phyloP scores from a whole-genome alignment of 2,888 invertebrate genomes.

The Steinernema carpocapsae region DNA sequence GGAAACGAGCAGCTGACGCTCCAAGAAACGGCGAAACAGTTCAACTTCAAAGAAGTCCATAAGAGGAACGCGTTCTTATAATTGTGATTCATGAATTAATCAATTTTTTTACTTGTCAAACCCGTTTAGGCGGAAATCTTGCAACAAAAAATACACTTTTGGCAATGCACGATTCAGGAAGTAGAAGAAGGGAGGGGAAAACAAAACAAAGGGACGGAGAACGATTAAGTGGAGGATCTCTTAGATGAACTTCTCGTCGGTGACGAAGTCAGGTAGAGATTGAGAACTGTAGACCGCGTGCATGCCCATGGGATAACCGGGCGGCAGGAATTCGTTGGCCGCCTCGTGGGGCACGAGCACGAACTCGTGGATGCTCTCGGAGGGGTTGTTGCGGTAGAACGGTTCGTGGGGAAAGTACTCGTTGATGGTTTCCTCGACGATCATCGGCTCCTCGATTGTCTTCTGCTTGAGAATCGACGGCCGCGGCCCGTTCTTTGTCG shows the following conservation, averaged over 20 bases:
- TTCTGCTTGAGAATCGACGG: constrained; percentile 14
- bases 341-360: constrained; percentile 20
- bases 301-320: not conserved
- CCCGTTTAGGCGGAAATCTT: constrained; percentile 24
- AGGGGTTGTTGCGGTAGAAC: constrained; percentile 13
- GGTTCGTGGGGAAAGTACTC: constrained; percentile 21
- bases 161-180: constrained; percentile 31
- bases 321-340: not conserved
- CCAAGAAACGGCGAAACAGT: no score
- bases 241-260: not conserved
- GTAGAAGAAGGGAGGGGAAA: not conserved
- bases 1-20: not conserved
- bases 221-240: not conserved
- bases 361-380: constrained; percentile 24
- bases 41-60: not conserved
- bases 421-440: constrained; percentile 12
- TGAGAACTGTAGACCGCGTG: constrained; percentile 7
- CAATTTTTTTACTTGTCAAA: not conserved
- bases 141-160: not conserved
- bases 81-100: not conserved
- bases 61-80: not conserved
- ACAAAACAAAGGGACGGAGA: not conserved
- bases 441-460: not conserved
- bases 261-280: not conserved
- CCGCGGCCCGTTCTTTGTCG: not conserved